Evolutionary conservation across 2,888 invertebrate species (phyloP).

Genomic region (Pyrrhia umbra): DNA sequence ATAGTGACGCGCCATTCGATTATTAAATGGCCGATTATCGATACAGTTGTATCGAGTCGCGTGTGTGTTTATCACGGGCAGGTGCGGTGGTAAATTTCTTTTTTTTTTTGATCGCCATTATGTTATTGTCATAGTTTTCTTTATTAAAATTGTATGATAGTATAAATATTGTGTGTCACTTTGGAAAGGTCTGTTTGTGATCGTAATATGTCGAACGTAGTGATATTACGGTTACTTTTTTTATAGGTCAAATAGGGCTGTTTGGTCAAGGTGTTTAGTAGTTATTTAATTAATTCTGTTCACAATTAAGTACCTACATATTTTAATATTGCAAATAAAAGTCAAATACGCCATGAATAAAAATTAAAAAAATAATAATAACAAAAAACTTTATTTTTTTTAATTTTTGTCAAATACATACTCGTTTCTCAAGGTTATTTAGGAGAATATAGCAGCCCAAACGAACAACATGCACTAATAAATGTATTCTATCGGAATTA

Average conservation of each 20-base stretch:
- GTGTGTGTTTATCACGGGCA: slow-evolving; percentile 78
- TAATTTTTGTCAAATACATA: background rate
- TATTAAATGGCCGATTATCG: slow-evolving; percentile 78
- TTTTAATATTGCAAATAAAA: background rate
- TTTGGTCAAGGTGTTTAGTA: slow-evolving; percentile 18
- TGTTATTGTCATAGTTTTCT: slow-evolving; percentile 61
- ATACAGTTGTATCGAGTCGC: slow-evolving; percentile 81
- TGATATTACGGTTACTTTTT: slow-evolving; percentile 35
- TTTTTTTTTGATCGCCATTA: slow-evolving; percentile 59
- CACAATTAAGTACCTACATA: background rate
- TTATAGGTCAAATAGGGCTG: slow-evolving; percentile 30
- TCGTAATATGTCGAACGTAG: slow-evolving; percentile 47
- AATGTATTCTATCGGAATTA: slow-evolving; percentile 52
- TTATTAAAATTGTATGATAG: slow-evolving; percentile 44
- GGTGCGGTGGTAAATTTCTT: slow-evolving; percentile 68
- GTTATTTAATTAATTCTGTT: background rate
- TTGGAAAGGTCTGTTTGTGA: slow-evolving; percentile 51
- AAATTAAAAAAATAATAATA: too few species aligned
- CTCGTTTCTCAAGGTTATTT: background rate
- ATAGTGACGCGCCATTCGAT: slow-evolving; percentile 70
- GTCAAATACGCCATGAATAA: too few species aligned
- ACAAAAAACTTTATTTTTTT: too few species aligned
- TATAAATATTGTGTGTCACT: slow-evolving; percentile 55
- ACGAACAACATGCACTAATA: slow-evolving; percentile 41
- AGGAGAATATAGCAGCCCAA: slow-evolving; percentile 2